These are phyloP conservation scores for Octonoba sinensis DNA, from an alignment of 2,888 invertebrate species.

Conservation along the genomic window DNA sequence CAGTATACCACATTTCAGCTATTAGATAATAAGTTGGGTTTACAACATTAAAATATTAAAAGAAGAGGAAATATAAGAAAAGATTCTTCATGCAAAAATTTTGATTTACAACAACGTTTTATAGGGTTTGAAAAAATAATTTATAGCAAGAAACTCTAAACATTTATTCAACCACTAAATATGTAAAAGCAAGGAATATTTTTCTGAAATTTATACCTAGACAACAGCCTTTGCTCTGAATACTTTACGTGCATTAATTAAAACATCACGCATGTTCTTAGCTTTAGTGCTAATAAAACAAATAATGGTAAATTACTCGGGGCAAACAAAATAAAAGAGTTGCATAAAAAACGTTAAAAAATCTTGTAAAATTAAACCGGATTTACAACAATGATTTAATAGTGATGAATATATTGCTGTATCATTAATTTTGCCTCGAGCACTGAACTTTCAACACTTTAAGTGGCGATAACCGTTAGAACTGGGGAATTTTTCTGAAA, in stretches of 20 bases:
- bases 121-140: too few relatives aligned
- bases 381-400: constrained; percentile 60
- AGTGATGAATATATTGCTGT: constrained; percentile 54
- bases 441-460: constrained; percentile 9
- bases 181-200: too few relatives aligned
- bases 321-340: neutral
- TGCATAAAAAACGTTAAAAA: constrained; percentile 7
- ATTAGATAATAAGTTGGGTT: too few relatives aligned
- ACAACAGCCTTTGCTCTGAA: too few relatives aligned
- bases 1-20: too few relatives aligned
- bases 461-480: constrained; percentile 61
- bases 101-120: too few relatives aligned
- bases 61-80: too few relatives aligned
- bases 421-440: constrained; percentile 57
- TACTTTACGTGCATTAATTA: constrained; percentile 23
- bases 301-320: constrained; percentile 36
- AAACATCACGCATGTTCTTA: constrained; percentile 41
- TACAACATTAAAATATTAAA: too few relatives aligned
- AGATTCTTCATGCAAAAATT: too few relatives aligned
- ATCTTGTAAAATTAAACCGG: constrained; percentile 58
- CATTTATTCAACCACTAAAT: too few relatives aligned
- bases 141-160: too few relatives aligned
- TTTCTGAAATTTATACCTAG: too few relatives aligned
- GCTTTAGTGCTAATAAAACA: constrained; percentile 33
- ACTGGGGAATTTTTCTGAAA: constrained; percentile 37